Evolutionary conservation across 2,113 vertebrate genomes (phyloP).

Genomic region (Pelodiscus sinensis): DNA sequence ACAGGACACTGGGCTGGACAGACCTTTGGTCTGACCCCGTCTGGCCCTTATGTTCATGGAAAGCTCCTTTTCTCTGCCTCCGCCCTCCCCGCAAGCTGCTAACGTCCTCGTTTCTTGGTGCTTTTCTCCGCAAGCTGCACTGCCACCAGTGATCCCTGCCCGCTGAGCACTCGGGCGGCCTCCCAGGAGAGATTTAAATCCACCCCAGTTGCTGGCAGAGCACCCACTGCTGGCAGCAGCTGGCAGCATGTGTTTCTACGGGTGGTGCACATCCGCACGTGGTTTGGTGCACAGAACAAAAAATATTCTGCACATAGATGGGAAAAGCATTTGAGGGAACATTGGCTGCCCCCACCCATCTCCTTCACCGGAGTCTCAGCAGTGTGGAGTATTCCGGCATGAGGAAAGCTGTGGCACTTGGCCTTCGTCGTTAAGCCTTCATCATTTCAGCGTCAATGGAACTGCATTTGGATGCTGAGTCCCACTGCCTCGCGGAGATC

Average conservation of each 20-base stretch:
- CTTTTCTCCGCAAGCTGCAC: neutral
- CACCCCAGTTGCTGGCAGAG: too few relatives aligned
- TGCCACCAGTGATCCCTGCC: neutral
- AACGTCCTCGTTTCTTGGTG: neutral
- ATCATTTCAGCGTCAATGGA: constrained; percentile 42
- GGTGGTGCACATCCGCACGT: too few relatives aligned
- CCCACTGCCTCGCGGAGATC: neutral
- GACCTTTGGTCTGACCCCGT: too few relatives aligned
- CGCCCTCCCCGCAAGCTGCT: neutral
- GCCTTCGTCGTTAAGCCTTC: constrained; percentile 1
- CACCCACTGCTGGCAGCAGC: too few relatives aligned
- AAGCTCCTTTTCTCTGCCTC: neutral
- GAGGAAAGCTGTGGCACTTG: constrained; percentile 26
- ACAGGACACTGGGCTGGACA: too few relatives aligned
- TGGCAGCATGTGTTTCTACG: too few relatives aligned
- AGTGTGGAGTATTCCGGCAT: neutral
- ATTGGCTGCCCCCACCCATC: neutral
- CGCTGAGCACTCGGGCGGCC: too few relatives aligned
- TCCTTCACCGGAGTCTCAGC: constrained; percentile 35
- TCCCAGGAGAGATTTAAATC: too few relatives aligned
- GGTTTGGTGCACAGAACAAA: too few relatives aligned
- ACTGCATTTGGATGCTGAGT: constrained; percentile 32
- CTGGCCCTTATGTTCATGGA: neutral
- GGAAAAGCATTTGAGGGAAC: too few relatives aligned
- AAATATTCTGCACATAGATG: too few relatives aligned